phyloP scores from a whole-genome alignment of 1,140 invertebrate genomes.

The Drosophila tropicalis region DNA sequence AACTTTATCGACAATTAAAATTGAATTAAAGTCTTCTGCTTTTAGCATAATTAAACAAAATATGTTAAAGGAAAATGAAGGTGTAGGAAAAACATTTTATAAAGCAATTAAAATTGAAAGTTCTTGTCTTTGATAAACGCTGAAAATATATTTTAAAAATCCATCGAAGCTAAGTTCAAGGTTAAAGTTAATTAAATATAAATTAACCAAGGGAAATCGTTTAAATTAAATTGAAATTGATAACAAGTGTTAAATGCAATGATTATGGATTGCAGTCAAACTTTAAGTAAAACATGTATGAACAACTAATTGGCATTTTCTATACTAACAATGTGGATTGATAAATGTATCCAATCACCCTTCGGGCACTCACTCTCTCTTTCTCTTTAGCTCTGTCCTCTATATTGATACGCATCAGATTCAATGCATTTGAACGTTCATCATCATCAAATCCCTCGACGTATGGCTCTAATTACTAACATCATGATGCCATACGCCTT shows the following conservation, averaged over 20 bases:
- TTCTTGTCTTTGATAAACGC: no score
- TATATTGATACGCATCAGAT: conserved; percentile 10
- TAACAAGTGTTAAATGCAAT: no score
- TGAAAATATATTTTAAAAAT: no score
- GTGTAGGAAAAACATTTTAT: no score
- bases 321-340: neutral
- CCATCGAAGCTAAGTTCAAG: no score
- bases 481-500: conserved; percentile 61
- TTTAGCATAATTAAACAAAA: neutral
- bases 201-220: no score
- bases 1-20: conserved; percentile 36
- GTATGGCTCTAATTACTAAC: conserved; percentile 63
- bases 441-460: conserved; percentile 48
- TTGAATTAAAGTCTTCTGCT: conserved; percentile 12
- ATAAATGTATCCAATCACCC: neutral
- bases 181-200: no score
- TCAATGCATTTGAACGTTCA: conserved; percentile 1
- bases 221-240: no score
- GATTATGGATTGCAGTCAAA: no score
- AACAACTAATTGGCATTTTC: neutral
- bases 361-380: neutral
- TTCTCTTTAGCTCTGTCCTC: neutral
- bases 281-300: no score
- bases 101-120: no score
- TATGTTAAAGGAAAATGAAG: no score